phyloP scores from a whole-genome alignment of 2,888 invertebrate genomes.

The Phasia obesa region DNA sequence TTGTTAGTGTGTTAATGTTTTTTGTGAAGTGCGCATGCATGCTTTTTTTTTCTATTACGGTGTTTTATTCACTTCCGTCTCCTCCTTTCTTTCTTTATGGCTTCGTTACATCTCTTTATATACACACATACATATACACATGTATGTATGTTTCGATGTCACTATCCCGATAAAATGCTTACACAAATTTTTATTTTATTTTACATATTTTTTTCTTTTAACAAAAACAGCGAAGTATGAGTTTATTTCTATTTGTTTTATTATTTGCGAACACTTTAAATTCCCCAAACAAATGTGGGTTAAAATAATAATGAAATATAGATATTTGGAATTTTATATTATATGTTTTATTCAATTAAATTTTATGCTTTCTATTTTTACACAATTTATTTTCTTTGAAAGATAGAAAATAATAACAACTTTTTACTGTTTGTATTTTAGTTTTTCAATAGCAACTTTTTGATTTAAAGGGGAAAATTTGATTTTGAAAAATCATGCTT shows the following conservation, averaged over 20 bases:
- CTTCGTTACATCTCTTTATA: constrained; percentile 24
- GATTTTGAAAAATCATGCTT: too few relatives aligned
- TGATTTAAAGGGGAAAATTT: too few relatives aligned
- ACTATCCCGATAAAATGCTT: too few relatives aligned
- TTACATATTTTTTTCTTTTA: constrained; percentile 13
- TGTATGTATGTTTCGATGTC: constrained; percentile 29
- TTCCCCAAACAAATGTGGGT: constrained; percentile 38
- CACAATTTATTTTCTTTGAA: too few relatives aligned
- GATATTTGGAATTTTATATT: too few relatives aligned
- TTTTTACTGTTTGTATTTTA: too few relatives aligned
- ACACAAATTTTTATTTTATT: constrained; percentile 38
- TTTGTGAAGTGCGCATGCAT: constrained; percentile 63
- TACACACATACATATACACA: constrained; percentile 6
- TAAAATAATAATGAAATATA: constrained; percentile 25
- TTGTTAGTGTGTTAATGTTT: constrained; percentile 36
- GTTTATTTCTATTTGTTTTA: neutral
- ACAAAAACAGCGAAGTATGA: neutral
- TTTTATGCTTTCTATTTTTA: too few relatives aligned
- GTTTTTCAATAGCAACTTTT: too few relatives aligned
- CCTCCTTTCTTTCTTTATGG: constrained; percentile 4
- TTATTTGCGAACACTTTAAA: constrained; percentile 4
- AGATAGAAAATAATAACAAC: too few relatives aligned
- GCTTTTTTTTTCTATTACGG: constrained; percentile 9
- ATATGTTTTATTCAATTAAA: too few relatives aligned
- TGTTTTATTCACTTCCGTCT: too few relatives aligned